These are phyloP conservation scores for Chroicocephalus ridibundus DNA, from an alignment of 2,113 vertebrate genomes.

Conservation along the genomic window DNA sequence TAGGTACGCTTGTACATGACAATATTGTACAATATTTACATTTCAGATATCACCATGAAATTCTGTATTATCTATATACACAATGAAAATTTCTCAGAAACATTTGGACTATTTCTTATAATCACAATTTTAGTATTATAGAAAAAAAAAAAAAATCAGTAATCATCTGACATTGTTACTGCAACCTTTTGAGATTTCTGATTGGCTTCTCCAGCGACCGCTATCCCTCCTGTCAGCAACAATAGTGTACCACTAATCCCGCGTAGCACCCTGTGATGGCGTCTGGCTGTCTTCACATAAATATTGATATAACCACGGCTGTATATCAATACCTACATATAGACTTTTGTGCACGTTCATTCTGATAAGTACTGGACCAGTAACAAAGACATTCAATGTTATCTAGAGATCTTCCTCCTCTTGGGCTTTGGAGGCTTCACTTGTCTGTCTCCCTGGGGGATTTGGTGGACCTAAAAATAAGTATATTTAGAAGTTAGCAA, in stretches of 20 bases:
- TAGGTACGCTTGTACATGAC: conserved; percentile 99
- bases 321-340: conserved; percentile 68
- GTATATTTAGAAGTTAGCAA: not conserved
- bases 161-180: conserved; percentile 87
- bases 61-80: conserved; percentile 98
- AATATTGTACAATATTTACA: conserved; percentile 99
- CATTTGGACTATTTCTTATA: conserved; percentile 98
- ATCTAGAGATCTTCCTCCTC: conserved; percentile 99
- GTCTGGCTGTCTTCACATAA: conserved; percentile 68
- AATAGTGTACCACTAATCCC: conserved; percentile 74
- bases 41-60: conserved; percentile 93
- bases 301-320: conserved; percentile 59
- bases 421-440: conserved; percentile 97
- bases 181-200: conserved; percentile 78
- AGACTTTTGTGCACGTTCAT: conserved; percentile 66
- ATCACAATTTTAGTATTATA: conserved; percentile 91
- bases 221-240: conserved; percentile 76
- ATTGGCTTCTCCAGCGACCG: conserved; percentile 82
- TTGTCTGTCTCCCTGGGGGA: conserved; percentile 92
- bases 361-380: conserved; percentile 73
- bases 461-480: conserved; percentile 83
- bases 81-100: conserved; percentile 99
- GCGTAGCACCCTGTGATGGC: conserved; percentile 77
- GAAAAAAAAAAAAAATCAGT: conserved; percentile 94
- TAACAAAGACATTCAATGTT: conserved; percentile 91